Base-by-base conservation (phyloP, 2,888 invertebrate species). In the Acholoe squamosa region DNA sequence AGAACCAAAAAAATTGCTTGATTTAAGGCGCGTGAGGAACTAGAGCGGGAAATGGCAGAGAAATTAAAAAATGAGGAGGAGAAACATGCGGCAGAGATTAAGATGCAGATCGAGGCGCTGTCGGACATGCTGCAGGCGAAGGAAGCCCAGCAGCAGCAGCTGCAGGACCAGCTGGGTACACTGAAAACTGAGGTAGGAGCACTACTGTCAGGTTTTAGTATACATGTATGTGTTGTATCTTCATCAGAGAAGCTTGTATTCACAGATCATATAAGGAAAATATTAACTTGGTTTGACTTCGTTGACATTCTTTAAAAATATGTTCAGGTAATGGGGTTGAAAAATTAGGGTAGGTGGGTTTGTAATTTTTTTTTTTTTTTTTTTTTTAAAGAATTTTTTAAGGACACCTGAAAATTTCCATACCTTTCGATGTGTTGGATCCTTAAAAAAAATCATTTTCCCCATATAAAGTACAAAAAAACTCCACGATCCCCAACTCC, bases 101-200 rank as follows among this genome's bases (percentile, higher is more conserved):
- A 71, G 71, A 28, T 28, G 25, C 71, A 25, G 28, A 71, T 71
- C 3, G 28, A 71, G 71, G 28, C 33, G 51, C 34, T 84, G 52
- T n/a, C 54, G 0, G 12, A 12, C 33, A 54, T 86, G 86, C 54
- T 54, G 54, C n/a, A 54, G 54, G 86, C 52, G 0, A 86, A 86
- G 86, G 86, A 86, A 43, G 84, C 22, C 14, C 84, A 84, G 33
- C 86, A 86, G 56, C 16, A 16, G 54, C 12, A 22, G 25, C 25
- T 86, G 52, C 86, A 86, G 52, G 28, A 19, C 1, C 5, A 86
- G 86, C 52, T 86, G 0, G 86, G 56, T 5, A 56, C 52, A n/a
- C 54, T 54, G 5, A 86, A 86, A n/a, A 80, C 80, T 3, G 34
- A 80, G 80, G 80, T 80, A 76, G 31, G 76, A 19, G 25, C 10